phyloP scores from a whole-genome alignment of 2,888 invertebrate genomes.

The Anarsia innoxiella region DNA sequence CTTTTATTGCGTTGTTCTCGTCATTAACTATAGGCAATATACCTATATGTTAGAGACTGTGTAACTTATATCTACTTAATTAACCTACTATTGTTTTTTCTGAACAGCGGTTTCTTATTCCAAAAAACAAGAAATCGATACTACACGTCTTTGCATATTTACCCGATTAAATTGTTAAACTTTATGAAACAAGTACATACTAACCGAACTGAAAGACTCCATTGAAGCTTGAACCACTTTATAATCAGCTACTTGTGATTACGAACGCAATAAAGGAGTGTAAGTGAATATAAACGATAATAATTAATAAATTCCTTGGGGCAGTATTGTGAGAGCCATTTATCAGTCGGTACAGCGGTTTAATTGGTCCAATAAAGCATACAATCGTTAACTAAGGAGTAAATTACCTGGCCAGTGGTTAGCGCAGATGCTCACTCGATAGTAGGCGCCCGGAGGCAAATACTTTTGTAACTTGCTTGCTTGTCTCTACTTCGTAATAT shows the following conservation, averaged over 20 bases:
- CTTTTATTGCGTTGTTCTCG: no score
- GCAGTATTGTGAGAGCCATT: neutral
- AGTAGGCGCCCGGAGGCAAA: conserved; percentile 10
- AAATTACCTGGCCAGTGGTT: conserved; percentile 4
- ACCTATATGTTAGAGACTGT: no score
- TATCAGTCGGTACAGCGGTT: conserved; percentile 5
- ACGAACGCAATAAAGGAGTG: neutral
- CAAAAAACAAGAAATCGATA: no score
- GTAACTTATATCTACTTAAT: no score
- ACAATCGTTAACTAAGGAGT: conserved; percentile 1
- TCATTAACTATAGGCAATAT: no score
- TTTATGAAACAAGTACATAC: no score
- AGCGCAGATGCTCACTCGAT: neutral
- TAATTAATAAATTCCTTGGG: neutral
- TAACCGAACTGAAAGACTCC: neutral
- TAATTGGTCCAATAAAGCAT: conserved; percentile 7
- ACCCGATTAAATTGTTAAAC: no score
- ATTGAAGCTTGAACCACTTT: neutral
- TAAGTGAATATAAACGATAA: neutral
- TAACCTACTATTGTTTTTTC: no score
- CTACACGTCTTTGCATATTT: no score
- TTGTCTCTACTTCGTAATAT: conserved; percentile 12
- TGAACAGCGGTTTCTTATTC: no score
- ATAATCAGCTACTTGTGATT: neutral
- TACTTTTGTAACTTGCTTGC: conserved; percentile 14